phyloP scores from a whole-genome alignment of 2,113 vertebrate genomes.

The Trichomycterus rosablanca region DNA sequence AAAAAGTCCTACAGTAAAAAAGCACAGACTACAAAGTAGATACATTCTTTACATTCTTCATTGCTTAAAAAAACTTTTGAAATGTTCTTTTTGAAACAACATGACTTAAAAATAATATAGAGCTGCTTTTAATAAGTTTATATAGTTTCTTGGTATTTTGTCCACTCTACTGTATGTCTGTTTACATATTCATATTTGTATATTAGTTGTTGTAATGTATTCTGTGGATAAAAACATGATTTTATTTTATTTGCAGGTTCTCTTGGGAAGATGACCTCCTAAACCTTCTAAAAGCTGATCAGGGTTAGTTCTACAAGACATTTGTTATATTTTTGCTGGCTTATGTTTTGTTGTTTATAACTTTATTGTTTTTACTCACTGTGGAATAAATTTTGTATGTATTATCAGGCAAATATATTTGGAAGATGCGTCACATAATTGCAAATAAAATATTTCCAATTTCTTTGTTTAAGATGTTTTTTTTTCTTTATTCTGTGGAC shows the following conservation, averaged over 20 bases:
- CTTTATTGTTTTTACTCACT: neutral
- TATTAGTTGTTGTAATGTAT: no score
- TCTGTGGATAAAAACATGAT: constrained; percentile 28
- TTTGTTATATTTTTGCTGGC: constrained; percentile 14
- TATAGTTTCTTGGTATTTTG: no score
- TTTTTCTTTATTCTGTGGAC: constrained; percentile 12
- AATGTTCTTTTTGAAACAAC: no score
- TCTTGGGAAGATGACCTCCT: constrained; percentile 32
- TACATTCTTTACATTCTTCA: no score
- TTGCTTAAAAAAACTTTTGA: no score
- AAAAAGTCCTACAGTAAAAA: no score
- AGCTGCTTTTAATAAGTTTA: no score
- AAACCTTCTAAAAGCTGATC: constrained; percentile 33
- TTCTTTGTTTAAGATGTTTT: constrained; percentile 37
- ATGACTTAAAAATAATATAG: no score
- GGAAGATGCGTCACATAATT: constrained; percentile 34
- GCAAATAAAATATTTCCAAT: constrained; percentile 41
- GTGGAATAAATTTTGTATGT: constrained; percentile 7
- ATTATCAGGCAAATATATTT: constrained; percentile 32
- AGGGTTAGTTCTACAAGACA: constrained; percentile 47
- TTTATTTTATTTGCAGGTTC: constrained; percentile 40
- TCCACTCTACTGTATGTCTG: no score
- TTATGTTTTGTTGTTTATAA: constrained; percentile 2
- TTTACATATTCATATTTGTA: no score
- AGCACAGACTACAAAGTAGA: no score